Evolutionary conservation across 2,888 invertebrate genomes (phyloP).

Genomic region (Cryptus viduatorius): DNA sequence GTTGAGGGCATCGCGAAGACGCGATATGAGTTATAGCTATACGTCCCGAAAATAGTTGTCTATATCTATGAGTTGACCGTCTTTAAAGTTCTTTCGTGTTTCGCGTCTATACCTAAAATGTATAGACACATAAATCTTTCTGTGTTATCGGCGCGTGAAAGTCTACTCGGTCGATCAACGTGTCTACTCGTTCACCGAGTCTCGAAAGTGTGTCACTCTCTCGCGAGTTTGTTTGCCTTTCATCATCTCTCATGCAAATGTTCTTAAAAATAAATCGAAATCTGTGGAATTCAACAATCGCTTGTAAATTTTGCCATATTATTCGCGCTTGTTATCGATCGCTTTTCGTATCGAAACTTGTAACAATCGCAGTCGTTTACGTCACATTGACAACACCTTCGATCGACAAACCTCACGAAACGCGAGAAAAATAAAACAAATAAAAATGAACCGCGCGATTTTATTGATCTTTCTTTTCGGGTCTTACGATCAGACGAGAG

Average conservation of each 20-base stretch:
- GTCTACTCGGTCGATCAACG: conserved; percentile 1
- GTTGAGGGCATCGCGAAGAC: neutral
- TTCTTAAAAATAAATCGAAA: no score
- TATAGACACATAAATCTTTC: neutral
- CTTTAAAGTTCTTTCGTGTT: neutral
- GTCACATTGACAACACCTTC: conserved; percentile 60
- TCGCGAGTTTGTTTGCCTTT: conserved; percentile 1
- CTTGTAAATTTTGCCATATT: neutral
- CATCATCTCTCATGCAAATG: neutral
- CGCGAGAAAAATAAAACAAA: neutral
- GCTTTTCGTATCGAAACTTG: neutral
- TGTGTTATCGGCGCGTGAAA: conserved; percentile 2
- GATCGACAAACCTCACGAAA: neutral
- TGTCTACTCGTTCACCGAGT: neutral
- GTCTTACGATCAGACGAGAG: neutral
- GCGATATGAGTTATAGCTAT: conserved; percentile 17
- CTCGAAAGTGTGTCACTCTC: conserved; percentile 26
- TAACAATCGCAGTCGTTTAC: conserved; percentile 41
- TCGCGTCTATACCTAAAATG: no score
- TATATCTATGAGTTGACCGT: conserved; percentile 1
- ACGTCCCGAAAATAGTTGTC: conserved; percentile 36
- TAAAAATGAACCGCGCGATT: neutral
- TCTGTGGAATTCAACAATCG: neutral
- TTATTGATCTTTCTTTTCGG: neutral
- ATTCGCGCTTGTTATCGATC: conserved; percentile 13